Conservation (phyloP, 1,140 invertebrate species). For the Papilio glaucus region DNA sequence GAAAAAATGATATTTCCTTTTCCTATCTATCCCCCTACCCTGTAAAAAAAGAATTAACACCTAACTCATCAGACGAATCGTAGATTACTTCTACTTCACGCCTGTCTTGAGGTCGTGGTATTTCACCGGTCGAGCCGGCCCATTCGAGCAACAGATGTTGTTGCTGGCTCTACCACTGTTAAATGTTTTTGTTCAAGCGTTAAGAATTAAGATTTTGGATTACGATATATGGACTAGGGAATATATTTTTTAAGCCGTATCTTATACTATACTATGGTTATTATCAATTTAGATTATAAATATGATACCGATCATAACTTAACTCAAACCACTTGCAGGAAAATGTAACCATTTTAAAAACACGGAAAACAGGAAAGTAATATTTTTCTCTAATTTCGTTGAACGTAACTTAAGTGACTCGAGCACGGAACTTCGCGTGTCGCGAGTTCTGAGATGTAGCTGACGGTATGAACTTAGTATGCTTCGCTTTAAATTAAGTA, state of each 20-base stretch:
- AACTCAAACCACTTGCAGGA: constrained; percentile 2
- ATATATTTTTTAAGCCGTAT: not conserved
- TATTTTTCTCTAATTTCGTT: constrained; percentile 35
- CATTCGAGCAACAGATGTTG: too few relatives aligned
- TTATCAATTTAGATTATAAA: not conserved
- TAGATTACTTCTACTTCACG: too few relatives aligned
- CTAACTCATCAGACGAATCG: too few relatives aligned
- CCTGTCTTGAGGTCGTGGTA: too few relatives aligned
- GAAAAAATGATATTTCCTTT: too few relatives aligned
- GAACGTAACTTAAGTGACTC: constrained; percentile 29
- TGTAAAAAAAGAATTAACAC: too few relatives aligned
- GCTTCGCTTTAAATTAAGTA: not conserved
- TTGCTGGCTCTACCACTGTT: too few relatives aligned
- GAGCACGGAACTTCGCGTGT: constrained; percentile 30
- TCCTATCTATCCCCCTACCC: too few relatives aligned
- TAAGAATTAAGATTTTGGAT: too few relatives aligned
- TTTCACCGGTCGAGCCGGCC: too few relatives aligned
- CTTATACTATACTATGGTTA: not conserved
- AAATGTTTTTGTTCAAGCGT: too few relatives aligned
- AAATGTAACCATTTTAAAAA: constrained; percentile 28
- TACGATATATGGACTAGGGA: too few relatives aligned
- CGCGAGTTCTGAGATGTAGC: not conserved
- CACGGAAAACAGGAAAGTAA: constrained; percentile 24
- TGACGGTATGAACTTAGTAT: constrained; percentile 4
- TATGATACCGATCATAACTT: not conserved